A percentile compares a stretch with the other conserved stretches of the same genome.
Conservation (phyloP, 2,797 vertebrate species). For the Vireo griseus region DNA sequence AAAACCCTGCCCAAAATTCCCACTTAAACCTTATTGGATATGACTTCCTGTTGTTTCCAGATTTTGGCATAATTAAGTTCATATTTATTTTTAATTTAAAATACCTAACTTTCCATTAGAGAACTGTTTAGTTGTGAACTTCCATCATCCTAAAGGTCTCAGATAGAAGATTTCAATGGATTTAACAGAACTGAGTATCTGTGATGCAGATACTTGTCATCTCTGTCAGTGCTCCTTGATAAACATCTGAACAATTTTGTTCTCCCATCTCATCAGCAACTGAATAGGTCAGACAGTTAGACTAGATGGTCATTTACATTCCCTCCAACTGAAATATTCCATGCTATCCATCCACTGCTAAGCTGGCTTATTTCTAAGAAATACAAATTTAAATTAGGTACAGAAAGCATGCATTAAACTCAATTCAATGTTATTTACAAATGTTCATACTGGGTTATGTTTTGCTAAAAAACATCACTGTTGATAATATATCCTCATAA, state of each 20-base stretch:
- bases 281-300: background rate
- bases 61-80: background rate
- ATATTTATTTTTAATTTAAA: conserved; percentile 10
- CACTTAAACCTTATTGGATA: background rate
- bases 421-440: background rate
- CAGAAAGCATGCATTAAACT: background rate
- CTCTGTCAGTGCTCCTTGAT: background rate
- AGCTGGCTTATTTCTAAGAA: background rate
- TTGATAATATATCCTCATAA: background rate
- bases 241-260: background rate
- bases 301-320: background rate
- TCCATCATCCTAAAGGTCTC: background rate
- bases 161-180: background rate
- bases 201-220: background rate
- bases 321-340: background rate
- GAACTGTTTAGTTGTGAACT: background rate
- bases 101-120: background rate
- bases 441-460: background rate
- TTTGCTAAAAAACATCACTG: background rate
- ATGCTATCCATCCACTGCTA: background rate
- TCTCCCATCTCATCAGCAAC: background rate
- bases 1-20: background rate
- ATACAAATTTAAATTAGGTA: background rate
- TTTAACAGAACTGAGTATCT: background rate
- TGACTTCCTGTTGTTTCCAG: background rate